Evolutionary conservation across 1,140 invertebrate species (phyloP).

Genomic region (Ceratina calcarata): DNA sequence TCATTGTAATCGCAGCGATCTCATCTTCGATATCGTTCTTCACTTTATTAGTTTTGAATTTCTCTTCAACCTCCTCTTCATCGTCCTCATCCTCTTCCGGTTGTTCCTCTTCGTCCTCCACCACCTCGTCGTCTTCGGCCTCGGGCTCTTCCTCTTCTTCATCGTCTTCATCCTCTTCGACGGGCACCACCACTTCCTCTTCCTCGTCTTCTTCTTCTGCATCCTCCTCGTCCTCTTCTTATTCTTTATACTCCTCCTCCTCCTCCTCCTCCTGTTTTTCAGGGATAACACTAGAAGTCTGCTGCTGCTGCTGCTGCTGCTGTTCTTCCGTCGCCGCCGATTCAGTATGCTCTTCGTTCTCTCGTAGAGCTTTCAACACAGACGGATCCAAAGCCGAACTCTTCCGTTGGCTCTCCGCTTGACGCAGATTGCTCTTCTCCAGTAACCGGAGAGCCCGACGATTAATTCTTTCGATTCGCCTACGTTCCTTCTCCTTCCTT

Average conservation of each 20-base stretch:
- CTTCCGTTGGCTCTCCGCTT: conserved; percentile 14
- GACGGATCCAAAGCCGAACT: conserved; percentile 37
- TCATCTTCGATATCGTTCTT: conserved; percentile 60
- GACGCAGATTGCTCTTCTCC: conserved; percentile 58
- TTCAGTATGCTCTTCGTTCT: conserved; percentile 40
- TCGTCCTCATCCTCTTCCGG: conserved; percentile 59
- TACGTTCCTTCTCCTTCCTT: conserved; percentile 70
- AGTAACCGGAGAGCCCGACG: conserved; percentile 70
- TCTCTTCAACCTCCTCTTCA: conserved; percentile 65
- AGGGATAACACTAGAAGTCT: background rate
- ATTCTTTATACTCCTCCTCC: conserved; percentile 52
- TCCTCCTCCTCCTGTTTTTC: conserved; percentile 45
- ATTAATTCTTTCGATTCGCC: conserved; percentile 68
- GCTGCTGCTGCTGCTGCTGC: background rate
- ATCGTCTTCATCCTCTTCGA: conserved; percentile 57
- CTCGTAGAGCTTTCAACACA: conserved; percentile 56
- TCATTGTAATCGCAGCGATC: no score
- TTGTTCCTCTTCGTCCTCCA: conserved; percentile 44
- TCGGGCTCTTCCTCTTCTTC: conserved; percentile 66
- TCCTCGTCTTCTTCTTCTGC: conserved; percentile 66
- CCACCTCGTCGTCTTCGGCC: conserved; percentile 21
- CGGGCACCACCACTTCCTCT: conserved; percentile 31
- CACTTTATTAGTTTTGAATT: conserved; percentile 53
- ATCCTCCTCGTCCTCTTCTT: conserved; percentile 58
- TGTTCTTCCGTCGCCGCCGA: conserved; percentile 3